These are phyloP conservation scores for Drosophila aff. DNA, from an alignment of 1,140 invertebrate genomes.

Conservation along the genomic window DNA sequence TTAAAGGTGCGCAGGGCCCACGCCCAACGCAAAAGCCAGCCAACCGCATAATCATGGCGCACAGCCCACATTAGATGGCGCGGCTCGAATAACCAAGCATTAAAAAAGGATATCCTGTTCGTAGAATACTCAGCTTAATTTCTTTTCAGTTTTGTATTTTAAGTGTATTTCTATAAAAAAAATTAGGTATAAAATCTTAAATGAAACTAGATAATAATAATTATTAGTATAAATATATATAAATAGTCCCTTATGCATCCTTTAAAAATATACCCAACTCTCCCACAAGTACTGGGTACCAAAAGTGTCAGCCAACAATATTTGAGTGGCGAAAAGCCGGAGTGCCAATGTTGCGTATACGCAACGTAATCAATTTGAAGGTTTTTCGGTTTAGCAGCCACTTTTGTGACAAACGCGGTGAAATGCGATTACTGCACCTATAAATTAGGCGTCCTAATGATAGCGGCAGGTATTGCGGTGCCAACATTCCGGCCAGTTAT, in stretches of 20 bases:
- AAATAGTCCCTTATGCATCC: neutral
- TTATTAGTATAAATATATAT: neutral
- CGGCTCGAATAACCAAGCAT: constrained; percentile 26
- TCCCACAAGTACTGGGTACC: neutral
- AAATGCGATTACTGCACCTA: constrained; percentile 50
- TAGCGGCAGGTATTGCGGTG: constrained; percentile 23
- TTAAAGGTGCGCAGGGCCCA: constrained; percentile 16
- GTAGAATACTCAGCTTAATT: neutral
- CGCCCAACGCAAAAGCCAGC: constrained; percentile 22
- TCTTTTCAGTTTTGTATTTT: neutral
- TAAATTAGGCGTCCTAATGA: constrained; percentile 40
- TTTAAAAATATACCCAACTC: neutral
- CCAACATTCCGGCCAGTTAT: constrained; percentile 15
- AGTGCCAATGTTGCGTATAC: constrained; percentile 72
- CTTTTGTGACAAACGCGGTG: constrained; percentile 36
- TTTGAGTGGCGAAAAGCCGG: constrained; percentile 41
- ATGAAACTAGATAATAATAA: neutral
- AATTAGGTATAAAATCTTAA: neutral
- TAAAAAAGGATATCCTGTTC: neutral
- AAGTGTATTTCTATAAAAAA: neutral
- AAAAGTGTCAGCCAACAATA: constrained; percentile 31
- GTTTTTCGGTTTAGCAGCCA: constrained; percentile 59
- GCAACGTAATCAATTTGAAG: constrained; percentile 72
- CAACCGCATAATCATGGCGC: constrained; percentile 54
- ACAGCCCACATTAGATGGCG: constrained; percentile 44